phyloP scores from a whole-genome alignment of 2,888 invertebrate species.

The Limenitis camilla region DNA sequence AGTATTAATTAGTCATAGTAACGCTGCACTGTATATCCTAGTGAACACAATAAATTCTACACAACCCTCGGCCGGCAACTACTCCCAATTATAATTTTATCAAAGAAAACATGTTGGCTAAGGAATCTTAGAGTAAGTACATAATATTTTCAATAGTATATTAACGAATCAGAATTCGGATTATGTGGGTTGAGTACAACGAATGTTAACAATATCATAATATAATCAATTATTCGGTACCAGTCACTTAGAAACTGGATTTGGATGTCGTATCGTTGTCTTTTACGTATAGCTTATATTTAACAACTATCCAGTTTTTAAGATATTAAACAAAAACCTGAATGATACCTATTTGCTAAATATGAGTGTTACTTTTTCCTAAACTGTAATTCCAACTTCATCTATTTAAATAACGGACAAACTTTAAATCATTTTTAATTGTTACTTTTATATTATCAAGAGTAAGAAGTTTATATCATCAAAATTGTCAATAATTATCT shows the following conservation, averaged over 20 bases:
- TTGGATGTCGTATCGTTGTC: slow-evolving; percentile 9
- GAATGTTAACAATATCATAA: slow-evolving; percentile 37
- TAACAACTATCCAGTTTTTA: slow-evolving; percentile 27
- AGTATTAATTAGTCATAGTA: no score
- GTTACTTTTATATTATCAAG: no score
- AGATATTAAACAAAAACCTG: no score
- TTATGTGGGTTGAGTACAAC: slow-evolving; percentile 59
- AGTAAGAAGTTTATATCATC: no score
- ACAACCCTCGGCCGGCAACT: slow-evolving; percentile 38
- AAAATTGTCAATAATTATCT: background rate
- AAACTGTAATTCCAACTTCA: no score
- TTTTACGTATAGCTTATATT: slow-evolving; percentile 11
- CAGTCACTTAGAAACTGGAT: slow-evolving; percentile 28
- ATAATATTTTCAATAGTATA: slow-evolving; percentile 27
- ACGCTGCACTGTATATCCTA: no score
- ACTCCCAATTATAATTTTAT: slow-evolving; percentile 30
- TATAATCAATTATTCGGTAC: slow-evolving; percentile 8
- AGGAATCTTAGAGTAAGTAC: slow-evolving; percentile 44
- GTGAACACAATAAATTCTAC: background rate
- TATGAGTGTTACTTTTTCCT: background rate
- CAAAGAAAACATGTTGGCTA: slow-evolving; percentile 61
- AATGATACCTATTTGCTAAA: slow-evolving; percentile 12
- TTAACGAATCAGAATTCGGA: slow-evolving; percentile 23
- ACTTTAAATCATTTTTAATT: no score
- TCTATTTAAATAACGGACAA: no score